Evolutionary conservation across 2,888 invertebrate genomes (phyloP).

Genomic region (Norana najaformis): DNA sequence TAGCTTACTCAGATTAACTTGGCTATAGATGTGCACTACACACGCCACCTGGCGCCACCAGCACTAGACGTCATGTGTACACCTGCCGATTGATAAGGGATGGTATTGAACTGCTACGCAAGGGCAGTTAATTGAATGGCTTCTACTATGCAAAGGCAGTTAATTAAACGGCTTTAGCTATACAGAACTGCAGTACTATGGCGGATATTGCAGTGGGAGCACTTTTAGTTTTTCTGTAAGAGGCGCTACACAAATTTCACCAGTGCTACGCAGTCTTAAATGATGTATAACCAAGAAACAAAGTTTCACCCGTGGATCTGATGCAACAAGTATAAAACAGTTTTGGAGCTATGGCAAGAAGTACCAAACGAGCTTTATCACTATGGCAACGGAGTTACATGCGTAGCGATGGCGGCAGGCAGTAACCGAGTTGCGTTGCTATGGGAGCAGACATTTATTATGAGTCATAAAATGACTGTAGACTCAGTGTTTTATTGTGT

Average conservation of each 20-base stretch:
- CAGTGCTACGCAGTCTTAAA: background rate
- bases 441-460: background rate
- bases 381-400: background rate
- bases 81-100: no score
- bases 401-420: no score
- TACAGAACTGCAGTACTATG: background rate
- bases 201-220: background rate
- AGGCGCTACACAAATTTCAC: background rate
- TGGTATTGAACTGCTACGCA: no score
- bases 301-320: background rate
- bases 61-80: no score
- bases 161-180: no score
- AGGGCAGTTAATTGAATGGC: no score
- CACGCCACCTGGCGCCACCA: no score
- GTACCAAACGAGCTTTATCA: background rate
- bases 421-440: background rate
- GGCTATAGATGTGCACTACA: no score
- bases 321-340: background rate
- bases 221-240: background rate
- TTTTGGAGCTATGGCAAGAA: background rate
- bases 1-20: no score
- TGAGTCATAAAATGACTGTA: background rate
- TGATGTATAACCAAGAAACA: no score
- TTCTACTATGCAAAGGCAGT: no score
- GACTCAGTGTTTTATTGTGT: background rate